A percentile compares a stretch with the other conserved stretches of the same genome.
phyloP scores from a whole-genome alignment of 2,113 vertebrate genomes.

The Phrynocephalus versicolor region DNA sequence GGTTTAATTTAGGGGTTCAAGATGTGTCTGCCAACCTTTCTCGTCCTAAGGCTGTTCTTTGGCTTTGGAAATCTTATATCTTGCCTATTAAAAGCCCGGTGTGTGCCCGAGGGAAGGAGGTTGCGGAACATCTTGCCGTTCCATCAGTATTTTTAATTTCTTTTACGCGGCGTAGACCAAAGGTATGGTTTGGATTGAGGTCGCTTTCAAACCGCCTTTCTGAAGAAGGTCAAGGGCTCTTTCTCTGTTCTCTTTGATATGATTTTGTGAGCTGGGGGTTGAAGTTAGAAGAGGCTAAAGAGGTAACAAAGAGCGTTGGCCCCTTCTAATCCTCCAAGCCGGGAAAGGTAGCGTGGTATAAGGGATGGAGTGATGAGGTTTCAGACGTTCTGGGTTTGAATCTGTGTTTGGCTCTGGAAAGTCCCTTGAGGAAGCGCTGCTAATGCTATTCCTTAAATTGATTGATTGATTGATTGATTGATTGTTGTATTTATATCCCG shows the following conservation, averaged over 20 bases:
- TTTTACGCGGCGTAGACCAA: slow-evolving; percentile 12
- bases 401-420: too few relatives aligned
- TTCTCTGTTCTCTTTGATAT: slow-evolving; percentile 20
- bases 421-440: too few relatives aligned
- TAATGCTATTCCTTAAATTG: too few relatives aligned
- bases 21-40: slow-evolving; percentile 37
- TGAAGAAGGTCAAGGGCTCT: slow-evolving; percentile 1
- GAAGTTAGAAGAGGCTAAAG: slow-evolving; percentile 11
- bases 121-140: slow-evolving; percentile 44
- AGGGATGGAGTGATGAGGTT: too few relatives aligned
- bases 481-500: too few relatives aligned
- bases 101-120: slow-evolving; percentile 19
- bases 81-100: neutral
- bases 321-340: too few relatives aligned
- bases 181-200: slow-evolving; percentile 17
- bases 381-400: too few relatives aligned
- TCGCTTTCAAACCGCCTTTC: slow-evolving; percentile 25
- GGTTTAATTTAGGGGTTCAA: slow-evolving; percentile 48
- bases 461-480: too few relatives aligned
- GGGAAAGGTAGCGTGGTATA: too few relatives aligned
- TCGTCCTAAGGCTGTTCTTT: slow-evolving; percentile 38
- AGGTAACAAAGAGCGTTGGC: neutral
- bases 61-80: slow-evolving; percentile 25
- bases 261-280: neutral
- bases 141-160: slow-evolving; percentile 25